Evolutionary conservation across 2,888 invertebrate genomes (phyloP).

Genomic region (Himalopsyche anomala): DNA sequence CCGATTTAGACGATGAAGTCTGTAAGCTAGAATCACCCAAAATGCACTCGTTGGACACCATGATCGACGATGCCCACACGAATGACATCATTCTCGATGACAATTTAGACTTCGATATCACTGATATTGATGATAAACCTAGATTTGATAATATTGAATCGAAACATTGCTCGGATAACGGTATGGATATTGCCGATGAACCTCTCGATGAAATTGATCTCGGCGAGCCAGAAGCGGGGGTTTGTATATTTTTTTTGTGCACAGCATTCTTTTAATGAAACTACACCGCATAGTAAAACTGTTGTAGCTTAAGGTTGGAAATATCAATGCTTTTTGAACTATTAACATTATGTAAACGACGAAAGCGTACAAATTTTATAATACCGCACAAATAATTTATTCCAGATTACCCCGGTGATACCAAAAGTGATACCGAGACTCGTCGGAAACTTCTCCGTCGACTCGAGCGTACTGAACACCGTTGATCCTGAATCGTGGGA

Average conservation of each 20-base stretch:
- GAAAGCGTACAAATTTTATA: neutral
- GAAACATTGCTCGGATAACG: constrained; percentile 40
- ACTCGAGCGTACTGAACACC: constrained; percentile 76
- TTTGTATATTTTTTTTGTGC: neutral
- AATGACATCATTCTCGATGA: constrained; percentile 40
- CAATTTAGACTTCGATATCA: constrained; percentile 45
- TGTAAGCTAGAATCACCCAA: constrained; percentile 41
- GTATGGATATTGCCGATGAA: constrained; percentile 49
- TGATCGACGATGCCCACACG: constrained; percentile 41
- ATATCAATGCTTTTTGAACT: too few relatives aligned
- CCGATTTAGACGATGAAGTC: neutral
- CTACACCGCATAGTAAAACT: neutral
- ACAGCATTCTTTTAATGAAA: neutral
- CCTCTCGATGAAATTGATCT: constrained; percentile 7
- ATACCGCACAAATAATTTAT: neutral
- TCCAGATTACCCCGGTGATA: constrained; percentile 69
- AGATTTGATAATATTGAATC: neutral
- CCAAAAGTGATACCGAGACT: constrained; percentile 81
- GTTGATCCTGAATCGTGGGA: constrained; percentile 82
- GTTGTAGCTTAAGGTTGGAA: too few relatives aligned
- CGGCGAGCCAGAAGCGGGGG: neutral
- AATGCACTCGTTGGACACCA: constrained; percentile 31
- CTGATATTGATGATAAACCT: constrained; percentile 30
- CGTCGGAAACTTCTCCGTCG: constrained; percentile 76
- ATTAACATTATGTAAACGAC: neutral